These are phyloP conservation scores for Lymantria monacha DNA, from an alignment of 2,888 invertebrate species.

Conservation along the genomic window DNA sequence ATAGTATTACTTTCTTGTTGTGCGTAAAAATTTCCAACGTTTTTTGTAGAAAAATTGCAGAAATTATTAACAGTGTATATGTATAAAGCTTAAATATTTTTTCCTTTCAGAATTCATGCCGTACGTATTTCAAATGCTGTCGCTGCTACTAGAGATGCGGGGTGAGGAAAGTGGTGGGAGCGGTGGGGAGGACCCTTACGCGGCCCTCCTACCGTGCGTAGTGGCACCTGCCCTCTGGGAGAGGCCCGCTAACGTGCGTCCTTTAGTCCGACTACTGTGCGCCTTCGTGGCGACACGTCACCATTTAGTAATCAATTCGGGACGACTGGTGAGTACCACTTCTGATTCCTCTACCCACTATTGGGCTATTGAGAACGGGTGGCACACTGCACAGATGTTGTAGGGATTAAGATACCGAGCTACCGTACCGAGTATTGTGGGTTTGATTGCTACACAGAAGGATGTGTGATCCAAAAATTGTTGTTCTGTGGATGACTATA, in stretches of 20 bases:
- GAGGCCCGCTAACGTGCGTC: conserved; percentile 95
- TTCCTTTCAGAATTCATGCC: conserved; percentile 99
- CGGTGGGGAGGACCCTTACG: conserved; percentile 87
- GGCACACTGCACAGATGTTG: no score
- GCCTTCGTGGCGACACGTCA: conserved; percentile 86
- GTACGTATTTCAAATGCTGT: conserved; percentile 98
- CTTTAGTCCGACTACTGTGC: conserved; percentile 94
- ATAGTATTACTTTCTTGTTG: no score
- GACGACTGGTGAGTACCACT: conserved; percentile 84
- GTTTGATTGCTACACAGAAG: no score
- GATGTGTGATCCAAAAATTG: no score
- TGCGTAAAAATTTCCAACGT: no score
- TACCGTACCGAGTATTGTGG: no score
- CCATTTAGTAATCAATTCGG: conserved; percentile 70
- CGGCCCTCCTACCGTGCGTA: conserved; percentile 94
- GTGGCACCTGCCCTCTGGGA: conserved; percentile 97
- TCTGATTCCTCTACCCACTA: not conserved
- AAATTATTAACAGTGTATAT: no score
- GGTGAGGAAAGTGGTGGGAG: conserved; percentile 43
- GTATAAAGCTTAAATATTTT: no score
- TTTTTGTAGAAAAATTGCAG: no score
- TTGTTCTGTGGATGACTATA: no score
- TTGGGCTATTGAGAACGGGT: no score
- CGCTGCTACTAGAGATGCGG: conserved; percentile 92
- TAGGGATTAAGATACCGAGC: no score